A percentile compares a stretch with the other conserved stretches of the same genome.
These are phyloP conservation scores for Collichthys lucidus DNA, from an alignment of 2,113 vertebrate species.

Conservation along the genomic window DNA sequence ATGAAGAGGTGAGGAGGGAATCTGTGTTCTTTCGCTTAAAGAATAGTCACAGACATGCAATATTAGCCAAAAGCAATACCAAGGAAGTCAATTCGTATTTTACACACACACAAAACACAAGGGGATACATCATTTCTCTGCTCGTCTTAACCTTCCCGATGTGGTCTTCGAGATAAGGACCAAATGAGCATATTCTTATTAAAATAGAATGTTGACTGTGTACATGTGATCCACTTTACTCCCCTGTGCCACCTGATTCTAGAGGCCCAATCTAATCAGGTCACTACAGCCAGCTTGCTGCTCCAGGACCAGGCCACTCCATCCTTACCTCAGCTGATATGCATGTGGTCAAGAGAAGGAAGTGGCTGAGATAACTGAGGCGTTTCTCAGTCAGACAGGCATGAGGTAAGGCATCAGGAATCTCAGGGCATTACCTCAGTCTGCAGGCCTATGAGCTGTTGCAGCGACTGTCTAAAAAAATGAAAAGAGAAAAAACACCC, in stretches of 20 bases:
- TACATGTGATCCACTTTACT: constrained; percentile 52
- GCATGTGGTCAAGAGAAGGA: constrained; percentile 81
- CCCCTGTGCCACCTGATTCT: constrained; percentile 52
- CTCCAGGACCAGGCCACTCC: constrained; percentile 54
- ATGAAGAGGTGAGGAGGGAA: neutral
- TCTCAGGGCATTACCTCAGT: constrained; percentile 79
- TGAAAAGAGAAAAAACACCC: constrained; percentile 15
- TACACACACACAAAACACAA: no score
- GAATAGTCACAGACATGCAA: neutral
- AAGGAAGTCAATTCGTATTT: neutral
- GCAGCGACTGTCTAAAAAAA: constrained; percentile 32
- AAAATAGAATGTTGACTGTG: constrained; percentile 68
- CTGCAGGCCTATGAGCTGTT: constrained; percentile 42
- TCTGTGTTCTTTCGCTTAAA: neutral
- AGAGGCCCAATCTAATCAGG: constrained; percentile 77
- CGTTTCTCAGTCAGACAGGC: constrained; percentile 68
- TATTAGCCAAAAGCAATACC: constrained; percentile 12
- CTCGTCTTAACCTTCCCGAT: neutral
- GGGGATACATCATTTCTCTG: neutral
- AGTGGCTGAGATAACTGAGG: constrained; percentile 79
- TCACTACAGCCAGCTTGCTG: constrained; percentile 29
- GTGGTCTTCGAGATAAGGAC: constrained; percentile 41
- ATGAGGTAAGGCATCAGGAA: constrained; percentile 80
- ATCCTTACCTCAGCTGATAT: constrained; percentile 80
- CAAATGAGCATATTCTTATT: constrained; percentile 45